Conservation (phyloP, 2,797 vertebrate species). For the Channa striata region DNA sequence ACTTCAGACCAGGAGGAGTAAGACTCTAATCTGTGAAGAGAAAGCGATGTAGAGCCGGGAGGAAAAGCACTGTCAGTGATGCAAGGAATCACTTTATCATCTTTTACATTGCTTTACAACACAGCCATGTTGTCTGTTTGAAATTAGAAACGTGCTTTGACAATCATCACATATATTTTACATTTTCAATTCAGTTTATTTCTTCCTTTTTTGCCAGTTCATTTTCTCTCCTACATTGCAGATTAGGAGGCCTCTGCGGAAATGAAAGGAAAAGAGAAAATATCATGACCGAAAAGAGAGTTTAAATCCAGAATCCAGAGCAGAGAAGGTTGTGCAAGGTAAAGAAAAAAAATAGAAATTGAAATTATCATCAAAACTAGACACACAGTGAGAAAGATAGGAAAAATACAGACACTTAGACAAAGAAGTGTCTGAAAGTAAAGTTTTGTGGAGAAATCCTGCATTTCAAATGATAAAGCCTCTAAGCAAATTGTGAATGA, state of each 20-base stretch:
- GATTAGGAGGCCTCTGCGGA: constrained; percentile 14
- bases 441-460: neutral
- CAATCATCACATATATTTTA: constrained; percentile 24
- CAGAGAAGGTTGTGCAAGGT: constrained; percentile 3
- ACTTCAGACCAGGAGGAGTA: constrained; percentile 69
- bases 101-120: constrained; percentile 47
- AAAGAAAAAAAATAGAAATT: constrained; percentile 1
- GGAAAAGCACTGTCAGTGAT: constrained; percentile 56
- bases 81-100: constrained; percentile 54
- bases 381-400: neutral
- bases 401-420: neutral
- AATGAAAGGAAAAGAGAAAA: constrained; percentile 1
- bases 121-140: constrained; percentile 43
- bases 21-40: constrained; percentile 67
- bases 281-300: neutral
- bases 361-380: neutral
- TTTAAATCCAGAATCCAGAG: neutral
- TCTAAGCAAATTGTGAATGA: neutral
- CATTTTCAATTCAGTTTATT: constrained; percentile 3
- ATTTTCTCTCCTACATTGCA: constrained; percentile 14
- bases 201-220: constrained; percentile 5
- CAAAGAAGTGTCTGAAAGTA: neutral
- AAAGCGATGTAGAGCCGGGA: constrained; percentile 68
- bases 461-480: constrained; percentile 1
- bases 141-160: constrained; percentile 50